A percentile compares a stretch with the other conserved stretches of the same genome.
Evolutionary conservation across 2,113 vertebrate species (phyloP).

Genomic region (Menura novaehollandiae): DNA sequence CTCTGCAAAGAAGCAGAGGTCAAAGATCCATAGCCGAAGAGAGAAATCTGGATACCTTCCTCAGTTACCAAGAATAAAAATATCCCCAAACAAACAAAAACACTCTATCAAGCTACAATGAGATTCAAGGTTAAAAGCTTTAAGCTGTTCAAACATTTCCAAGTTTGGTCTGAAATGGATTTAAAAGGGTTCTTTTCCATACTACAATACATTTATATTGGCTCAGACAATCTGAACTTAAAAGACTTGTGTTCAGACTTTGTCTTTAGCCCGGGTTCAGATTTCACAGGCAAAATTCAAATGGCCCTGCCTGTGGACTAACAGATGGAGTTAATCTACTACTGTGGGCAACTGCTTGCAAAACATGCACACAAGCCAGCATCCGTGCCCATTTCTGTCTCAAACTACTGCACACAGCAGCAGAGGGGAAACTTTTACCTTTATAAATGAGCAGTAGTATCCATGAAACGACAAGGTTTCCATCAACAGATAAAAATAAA

Average conservation of each 20-base stretch:
- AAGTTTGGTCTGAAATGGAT: constrained; percentile 16
- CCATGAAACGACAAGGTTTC: not conserved
- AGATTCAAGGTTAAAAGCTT: constrained; percentile 4
- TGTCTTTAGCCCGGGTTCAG: not conserved
- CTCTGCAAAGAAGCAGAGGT: not conserved
- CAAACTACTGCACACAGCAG: not conserved
- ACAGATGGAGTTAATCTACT: constrained; percentile 52
- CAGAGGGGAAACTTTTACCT: not conserved
- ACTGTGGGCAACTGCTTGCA: not conserved
- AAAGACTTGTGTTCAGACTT: not conserved
- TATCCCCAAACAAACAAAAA: not conserved
- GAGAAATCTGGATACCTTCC: not conserved
- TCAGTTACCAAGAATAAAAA: not conserved
- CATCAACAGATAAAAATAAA: not conserved
- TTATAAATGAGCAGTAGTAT: not conserved
- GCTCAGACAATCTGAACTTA: constrained; percentile 4
- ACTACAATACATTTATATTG: not conserved
- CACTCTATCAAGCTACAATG: not conserved
- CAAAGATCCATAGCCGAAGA: not conserved
- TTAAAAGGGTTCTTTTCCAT: not conserved
- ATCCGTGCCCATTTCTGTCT: not conserved
- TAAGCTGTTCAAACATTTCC: not conserved
- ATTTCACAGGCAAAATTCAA: constrained; percentile 43
- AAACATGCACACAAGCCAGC: not conserved
- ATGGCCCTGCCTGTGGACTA: not conserved